These are phyloP conservation scores for Achatina immaculata DNA, from an alignment of 1,140 invertebrate genomes.

Conservation along the genomic window DNA sequence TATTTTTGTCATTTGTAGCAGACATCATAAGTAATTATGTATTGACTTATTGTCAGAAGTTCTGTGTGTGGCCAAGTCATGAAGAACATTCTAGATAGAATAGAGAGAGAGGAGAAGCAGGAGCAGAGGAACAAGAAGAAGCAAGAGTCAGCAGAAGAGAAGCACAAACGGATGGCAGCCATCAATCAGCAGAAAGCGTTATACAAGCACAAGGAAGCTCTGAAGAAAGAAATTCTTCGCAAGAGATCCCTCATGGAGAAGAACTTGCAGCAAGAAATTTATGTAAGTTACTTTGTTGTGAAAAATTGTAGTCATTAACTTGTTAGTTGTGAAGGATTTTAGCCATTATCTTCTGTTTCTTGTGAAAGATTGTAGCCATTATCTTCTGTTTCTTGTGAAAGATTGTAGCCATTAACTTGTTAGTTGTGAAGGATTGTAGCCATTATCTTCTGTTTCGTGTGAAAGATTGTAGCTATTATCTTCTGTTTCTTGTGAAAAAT, in stretches of 20 bases:
- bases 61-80: conserved; percentile 67
- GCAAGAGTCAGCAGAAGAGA: conserved; percentile 68
- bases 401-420: too few relatives aligned
- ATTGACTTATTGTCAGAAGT: conserved; percentile 48
- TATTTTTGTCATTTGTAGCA: too few relatives aligned
- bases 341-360: not conserved
- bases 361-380: not conserved
- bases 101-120: conserved; percentile 69
- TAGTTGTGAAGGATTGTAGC: too few relatives aligned
- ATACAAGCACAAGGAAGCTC: conserved; percentile 88
- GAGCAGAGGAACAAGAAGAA: conserved; percentile 65
- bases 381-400: too few relatives aligned
- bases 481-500: too few relatives aligned
- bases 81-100: conserved; percentile 70
- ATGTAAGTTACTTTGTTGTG: conserved; percentile 71
- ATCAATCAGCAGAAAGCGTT: conserved; percentile 72
- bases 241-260: conserved; percentile 91
- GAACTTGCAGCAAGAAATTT: conserved; percentile 90
- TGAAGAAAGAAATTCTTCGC: conserved; percentile 94
- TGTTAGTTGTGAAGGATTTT: too few relatives aligned
- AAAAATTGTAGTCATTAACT: not conserved
- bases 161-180: conserved; percentile 63
- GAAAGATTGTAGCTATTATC: too few relatives aligned
- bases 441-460: too few relatives aligned
- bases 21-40: too few relatives aligned